Conservation (phyloP, 2,797 vertebrate species). For the Lepus townsendii region DNA sequence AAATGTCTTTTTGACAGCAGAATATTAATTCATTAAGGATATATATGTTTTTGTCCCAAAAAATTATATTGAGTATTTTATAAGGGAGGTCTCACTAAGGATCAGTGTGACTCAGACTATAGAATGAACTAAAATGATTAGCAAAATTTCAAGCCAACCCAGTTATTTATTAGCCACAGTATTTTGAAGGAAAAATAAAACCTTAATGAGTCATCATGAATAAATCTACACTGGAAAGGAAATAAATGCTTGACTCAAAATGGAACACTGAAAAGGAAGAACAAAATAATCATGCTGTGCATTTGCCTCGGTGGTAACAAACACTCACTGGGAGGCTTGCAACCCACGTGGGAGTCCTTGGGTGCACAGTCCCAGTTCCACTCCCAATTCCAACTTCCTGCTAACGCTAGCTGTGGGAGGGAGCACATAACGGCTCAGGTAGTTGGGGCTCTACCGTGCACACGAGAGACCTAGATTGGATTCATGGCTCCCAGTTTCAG, state of each 20-base stretch:
- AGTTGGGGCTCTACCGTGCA: too few relatives aligned
- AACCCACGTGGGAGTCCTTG: too few relatives aligned
- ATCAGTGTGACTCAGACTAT: background rate
- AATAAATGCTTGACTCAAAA: background rate
- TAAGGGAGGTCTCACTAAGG: background rate
- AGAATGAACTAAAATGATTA: background rate
- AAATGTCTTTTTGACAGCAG: background rate
- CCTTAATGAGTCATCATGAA: background rate
- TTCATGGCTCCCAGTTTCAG: too few relatives aligned
- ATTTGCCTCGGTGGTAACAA: too few relatives aligned
- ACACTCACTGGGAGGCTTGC: too few relatives aligned
- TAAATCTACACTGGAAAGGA: constrained; percentile 32
- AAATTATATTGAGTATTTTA: constrained; percentile 21
- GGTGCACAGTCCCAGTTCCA: too few relatives aligned
- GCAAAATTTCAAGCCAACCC: background rate
- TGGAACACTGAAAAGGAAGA: background rate
- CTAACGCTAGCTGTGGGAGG: too few relatives aligned
- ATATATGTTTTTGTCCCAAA: constrained; percentile 21
- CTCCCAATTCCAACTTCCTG: too few relatives aligned
- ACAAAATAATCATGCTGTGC: background rate
- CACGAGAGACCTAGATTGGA: too few relatives aligned
- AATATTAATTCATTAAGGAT: background rate
- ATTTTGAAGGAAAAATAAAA: background rate
- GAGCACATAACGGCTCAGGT: too few relatives aligned
- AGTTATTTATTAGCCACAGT: background rate